phyloP scores from a whole-genome alignment of 2,113 vertebrate genomes.

The Varanus salvator region DNA sequence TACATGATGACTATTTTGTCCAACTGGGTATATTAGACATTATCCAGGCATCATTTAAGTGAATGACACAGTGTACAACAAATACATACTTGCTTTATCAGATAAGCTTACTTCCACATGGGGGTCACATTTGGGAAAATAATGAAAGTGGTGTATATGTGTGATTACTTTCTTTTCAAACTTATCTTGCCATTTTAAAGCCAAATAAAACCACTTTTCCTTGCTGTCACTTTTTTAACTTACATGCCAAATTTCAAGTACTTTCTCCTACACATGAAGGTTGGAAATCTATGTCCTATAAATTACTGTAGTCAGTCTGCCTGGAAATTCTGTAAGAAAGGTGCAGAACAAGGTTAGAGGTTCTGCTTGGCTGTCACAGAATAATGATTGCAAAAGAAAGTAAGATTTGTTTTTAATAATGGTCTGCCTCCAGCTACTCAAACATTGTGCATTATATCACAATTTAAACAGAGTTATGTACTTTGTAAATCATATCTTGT shows the following conservation, averaged over 20 bases:
- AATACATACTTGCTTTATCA: neutral
- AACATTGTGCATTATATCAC: neutral
- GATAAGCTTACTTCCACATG: neutral
- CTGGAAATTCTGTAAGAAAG: conserved; percentile 1
- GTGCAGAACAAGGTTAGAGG: conserved; percentile 11
- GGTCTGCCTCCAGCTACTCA: neutral
- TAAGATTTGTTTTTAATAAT: neutral
- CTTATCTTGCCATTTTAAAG: neutral
- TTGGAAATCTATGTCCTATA: neutral
- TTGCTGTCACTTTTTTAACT: neutral
- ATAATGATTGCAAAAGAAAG: conserved; percentile 10
- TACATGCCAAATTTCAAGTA: neutral
- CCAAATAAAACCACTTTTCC: conserved; percentile 2
- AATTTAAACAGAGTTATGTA: conserved; percentile 12
- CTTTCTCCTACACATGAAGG: conserved; percentile 15
- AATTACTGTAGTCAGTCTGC: neutral
- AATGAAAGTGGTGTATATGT: neutral
- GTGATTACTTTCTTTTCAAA: neutral
- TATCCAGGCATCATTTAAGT: neutral
- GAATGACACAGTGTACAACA: neutral
- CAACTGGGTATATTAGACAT: neutral
- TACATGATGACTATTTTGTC: neutral
- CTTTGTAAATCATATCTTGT: neutral
- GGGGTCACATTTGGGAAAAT: neutral
- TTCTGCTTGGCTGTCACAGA: conserved; percentile 23